Evolutionary conservation across 2,797 vertebrate species (phyloP), one percentile per base, ranked within the genome.

Genomic region (Melopsittacus undulatus): DNA sequence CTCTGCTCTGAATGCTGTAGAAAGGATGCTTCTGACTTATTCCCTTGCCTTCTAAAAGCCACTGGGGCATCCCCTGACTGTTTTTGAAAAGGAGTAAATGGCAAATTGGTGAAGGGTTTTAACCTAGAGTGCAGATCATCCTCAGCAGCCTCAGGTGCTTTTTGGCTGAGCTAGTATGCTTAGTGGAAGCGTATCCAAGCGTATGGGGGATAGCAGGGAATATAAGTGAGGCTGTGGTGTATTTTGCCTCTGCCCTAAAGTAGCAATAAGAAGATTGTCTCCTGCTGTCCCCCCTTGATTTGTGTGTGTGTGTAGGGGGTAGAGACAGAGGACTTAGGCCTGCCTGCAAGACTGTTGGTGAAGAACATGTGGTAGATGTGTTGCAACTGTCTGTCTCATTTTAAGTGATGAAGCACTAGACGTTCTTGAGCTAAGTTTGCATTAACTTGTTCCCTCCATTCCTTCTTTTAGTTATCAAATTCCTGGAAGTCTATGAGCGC

Each of bases 401-500:
- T 82, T 82, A 85, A 92, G 75, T 70, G 59, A 67, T 2, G 4
- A 95, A 87, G 48, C 67, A 17, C 32, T 92, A 70, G 82, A 63
- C 15, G 4, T 94, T 90, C 87, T 52, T 70, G 59, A 89, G 75
- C 77, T 62, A 52, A 91, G 67, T 89, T 94, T 89, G 36, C 82
- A 91, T 92, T 97, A 95, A 97, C 92, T 88, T 93, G 59, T 78
- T 92, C 67, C 86, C 83, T 91, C 26, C 81, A 16, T 92, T 83
- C 62, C 86, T 79, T 94, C 75, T 84, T 77, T 26, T 97, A 99
- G 99, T 99, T 98, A 98, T 99, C 96, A 98, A 98, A 90, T 99
- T 99, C 95, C 97, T 99, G 97, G 99, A 99, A 43, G 99, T 99
- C 95, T 99, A 98, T 95, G 98, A 98, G 94, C 99, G 98, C 95